Evolutionary conservation across 2,113 vertebrate species (phyloP).

Genomic region (Myodes glareolus): DNA sequence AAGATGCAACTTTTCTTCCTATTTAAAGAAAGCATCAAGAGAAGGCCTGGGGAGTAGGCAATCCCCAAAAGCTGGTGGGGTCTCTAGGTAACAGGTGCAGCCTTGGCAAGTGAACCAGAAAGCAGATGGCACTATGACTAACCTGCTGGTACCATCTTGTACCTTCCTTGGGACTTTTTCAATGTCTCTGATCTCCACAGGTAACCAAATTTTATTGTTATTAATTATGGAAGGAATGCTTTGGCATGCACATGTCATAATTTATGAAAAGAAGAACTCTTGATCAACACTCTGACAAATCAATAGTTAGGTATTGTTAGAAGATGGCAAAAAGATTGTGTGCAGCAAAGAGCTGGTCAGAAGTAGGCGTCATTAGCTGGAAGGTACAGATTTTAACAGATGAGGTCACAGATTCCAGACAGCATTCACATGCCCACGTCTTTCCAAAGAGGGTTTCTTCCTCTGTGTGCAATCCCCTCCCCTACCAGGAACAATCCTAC

Average conservation of each 20-base stretch:
- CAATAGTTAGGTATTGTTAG: conserved; percentile 21
- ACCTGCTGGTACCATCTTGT: not conserved
- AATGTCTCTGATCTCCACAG: conserved; percentile 59
- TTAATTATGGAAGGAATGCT: conserved; percentile 55
- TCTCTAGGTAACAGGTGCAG: not conserved
- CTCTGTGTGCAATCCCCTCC: not conserved
- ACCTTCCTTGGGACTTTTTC: conserved; percentile 35
- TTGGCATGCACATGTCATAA: conserved; percentile 8
- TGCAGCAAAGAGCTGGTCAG: not conserved
- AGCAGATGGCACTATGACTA: not conserved
- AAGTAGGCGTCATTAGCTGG: not conserved
- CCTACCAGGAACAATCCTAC: not conserved
- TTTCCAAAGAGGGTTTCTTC: not conserved
- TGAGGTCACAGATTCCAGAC: not conserved
- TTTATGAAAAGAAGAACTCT: conserved; percentile 53
- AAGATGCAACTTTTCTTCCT: not conserved
- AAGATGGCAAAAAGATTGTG: not conserved
- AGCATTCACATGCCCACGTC: no score
- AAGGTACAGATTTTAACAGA: conserved; percentile 5
- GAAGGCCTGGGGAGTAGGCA: not conserved
- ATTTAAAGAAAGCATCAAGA: not conserved
- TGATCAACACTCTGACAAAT: conserved; percentile 63
- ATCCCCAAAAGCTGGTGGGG: not conserved
- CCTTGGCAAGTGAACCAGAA: not conserved
- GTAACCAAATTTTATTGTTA: conserved; percentile 52